Evolutionary conservation across 2,888 invertebrate species (phyloP), one percentile per base, ranked within the genome.

Genomic region (Apodemia zela): DNA sequence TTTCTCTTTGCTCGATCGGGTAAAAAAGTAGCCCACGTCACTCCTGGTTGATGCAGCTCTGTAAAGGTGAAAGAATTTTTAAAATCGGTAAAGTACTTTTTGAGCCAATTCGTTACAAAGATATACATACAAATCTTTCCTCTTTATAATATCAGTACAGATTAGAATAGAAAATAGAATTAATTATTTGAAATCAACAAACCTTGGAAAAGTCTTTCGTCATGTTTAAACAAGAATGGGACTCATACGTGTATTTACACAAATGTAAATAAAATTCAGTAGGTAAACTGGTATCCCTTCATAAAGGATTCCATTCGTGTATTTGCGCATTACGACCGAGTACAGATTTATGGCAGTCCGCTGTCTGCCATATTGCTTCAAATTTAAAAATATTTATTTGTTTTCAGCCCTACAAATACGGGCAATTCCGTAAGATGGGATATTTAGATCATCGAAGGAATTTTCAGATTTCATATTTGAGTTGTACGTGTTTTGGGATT

Each of bases 331-430:
- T 89, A 89, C 86, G 81, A 73, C 80, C 84, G 84, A 87, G 85
- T 89, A 82, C 79, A 87, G 88, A 90, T 90, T 90, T 89, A 89
- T 87, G 74, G 82, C 81, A 80, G 81, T 80, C 89, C 85, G 78
- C 84, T 85, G 87, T 86, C 88, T 79, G 82, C 87, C 85, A 85
- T 89, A 86, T 86, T 89, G 88, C 86, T 83, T 84, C 83, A 87
- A 89, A 87, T 89, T 88, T 87, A 87, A 88, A 88, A 88, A 85
- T 86, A 85, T 86, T 82, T 85, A 85, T 85, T 80, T 77, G 75
- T 73, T 77, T 75, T 72, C 71, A 79, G 79, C 79, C 78, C 74
- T 74, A 73, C 78, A 79, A 76, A 77, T 71, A 68, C 65, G 65
- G 66, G 70, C 69, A 66, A 66, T 74, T 71, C 68, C 71, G 72